Conservation (phyloP, 2,113 vertebrate species). For the Meleagris gallopavo region DNA sequence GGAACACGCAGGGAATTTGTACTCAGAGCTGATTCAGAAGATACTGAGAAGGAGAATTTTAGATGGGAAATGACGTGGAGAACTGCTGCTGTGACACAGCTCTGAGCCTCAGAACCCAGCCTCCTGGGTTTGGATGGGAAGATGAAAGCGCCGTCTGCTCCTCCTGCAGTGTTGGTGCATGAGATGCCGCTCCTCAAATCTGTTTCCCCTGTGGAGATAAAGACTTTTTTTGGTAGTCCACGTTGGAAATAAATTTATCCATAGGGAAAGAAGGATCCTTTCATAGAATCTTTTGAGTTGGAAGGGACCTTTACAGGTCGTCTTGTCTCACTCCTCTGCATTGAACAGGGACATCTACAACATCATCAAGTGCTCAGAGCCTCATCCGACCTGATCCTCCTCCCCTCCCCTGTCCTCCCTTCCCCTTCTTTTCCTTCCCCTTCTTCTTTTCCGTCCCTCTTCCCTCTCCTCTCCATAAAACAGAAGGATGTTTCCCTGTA, state of each 20-base stretch:
- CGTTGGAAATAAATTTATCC: neutral
- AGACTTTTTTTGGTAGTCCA: neutral
- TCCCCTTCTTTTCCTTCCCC: neutral
- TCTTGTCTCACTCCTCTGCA: too few relatives aligned
- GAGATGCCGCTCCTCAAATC: constrained; percentile 18
- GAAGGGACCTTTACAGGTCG: too few relatives aligned
- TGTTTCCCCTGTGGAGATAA: neutral
- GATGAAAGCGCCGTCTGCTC: neutral
- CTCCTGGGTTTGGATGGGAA: neutral
- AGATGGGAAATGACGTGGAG: neutral
- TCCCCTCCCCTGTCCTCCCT: neutral
- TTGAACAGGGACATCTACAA: too few relatives aligned
- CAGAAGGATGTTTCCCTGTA: neutral
- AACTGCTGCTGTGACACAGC: neutral
- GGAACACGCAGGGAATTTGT: neutral
- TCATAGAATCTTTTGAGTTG: too few relatives aligned
- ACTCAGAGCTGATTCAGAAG: neutral
- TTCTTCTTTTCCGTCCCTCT: neutral
- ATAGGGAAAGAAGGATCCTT: neutral
- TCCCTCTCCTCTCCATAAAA: neutral
- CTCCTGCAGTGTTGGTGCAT: neutral
- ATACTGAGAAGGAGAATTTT: neutral
- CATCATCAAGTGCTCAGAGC: too few relatives aligned
- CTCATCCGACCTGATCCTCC: neutral
- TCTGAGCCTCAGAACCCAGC: neutral